A percentile compares a stretch with the other conserved stretches of the same genome.
phyloP scores from a whole-genome alignment of 2,113 vertebrate species.

The Struthio camelus region DNA sequence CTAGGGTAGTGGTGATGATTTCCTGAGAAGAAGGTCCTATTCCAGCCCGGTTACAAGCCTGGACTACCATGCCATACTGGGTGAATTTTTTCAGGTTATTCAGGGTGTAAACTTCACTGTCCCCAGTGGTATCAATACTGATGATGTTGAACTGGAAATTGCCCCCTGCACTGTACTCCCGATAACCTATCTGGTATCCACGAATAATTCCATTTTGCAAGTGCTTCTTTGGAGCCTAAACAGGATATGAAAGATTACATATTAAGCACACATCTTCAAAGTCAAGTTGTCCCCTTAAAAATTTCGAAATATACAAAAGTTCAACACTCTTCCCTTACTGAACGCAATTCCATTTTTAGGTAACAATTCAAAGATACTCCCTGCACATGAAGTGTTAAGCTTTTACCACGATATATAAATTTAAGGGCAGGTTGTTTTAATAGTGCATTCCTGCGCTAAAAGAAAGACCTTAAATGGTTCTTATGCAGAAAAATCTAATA shows the following conservation, averaged over 20 bases:
- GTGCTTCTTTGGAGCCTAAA: conserved; percentile 91
- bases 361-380: neutral
- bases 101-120: conserved; percentile 90
- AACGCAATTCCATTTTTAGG: neutral
- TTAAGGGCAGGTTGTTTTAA: neutral
- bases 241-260: neutral
- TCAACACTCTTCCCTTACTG: neutral
- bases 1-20: conserved; percentile 94
- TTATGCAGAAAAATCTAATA: neutral
- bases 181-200: conserved; percentile 96
- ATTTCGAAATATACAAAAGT: neutral
- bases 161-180: conserved; percentile 93
- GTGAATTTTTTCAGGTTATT: conserved; percentile 98
- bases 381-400: neutral
- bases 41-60: conserved; percentile 95
- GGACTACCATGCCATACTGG: conserved; percentile 98
- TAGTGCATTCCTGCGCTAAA: neutral
- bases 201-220: conserved; percentile 97
- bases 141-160: conserved; percentile 98
- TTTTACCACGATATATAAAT: neutral
- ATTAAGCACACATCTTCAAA: neutral
- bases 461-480: neutral
- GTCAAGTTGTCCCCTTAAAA: neutral
- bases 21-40: conserved; percentile 98
- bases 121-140: conserved; percentile 94